Evolutionary conservation across 2,797 vertebrate species (phyloP), one percentile per base, ranked within the genome.

Genomic region (Prunella strophiata): DNA sequence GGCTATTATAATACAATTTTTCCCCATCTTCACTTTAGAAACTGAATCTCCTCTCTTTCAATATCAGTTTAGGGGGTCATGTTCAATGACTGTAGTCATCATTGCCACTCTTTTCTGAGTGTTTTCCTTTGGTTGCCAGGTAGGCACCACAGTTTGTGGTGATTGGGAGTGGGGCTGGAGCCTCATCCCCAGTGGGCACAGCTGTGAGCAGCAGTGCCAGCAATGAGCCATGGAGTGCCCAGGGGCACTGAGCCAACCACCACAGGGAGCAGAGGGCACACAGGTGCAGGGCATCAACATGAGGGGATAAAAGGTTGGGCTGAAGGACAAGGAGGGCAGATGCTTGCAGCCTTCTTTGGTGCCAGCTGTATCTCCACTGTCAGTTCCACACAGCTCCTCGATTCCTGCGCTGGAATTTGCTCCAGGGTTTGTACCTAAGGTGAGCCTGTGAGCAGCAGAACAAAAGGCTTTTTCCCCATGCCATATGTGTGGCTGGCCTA

Each of bases 401-500:
- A 7, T 51, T 72, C 43, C 58, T 71, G 20, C 32, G 1, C 23
- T 55, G 57, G 50, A 15, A 0, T 58, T 52, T 65, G 59, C 8
- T 22, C 36, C 0, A 3, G 30, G 36, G 17, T 15, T 13, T 71
- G 45, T 57, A 57, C 71, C 61, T 73, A 13, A 83, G 57, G 63
- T 71, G 48, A 51, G 40, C 26, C 38, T 30, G 1, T 26, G 71
- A 45, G 16, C 25, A 47, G 38, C n/a, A 76, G 52, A 88, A 23
- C n/a, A 52, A 57, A 51, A 88, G 58, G 73, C 43, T 67, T 43
- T 17, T 48, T 51, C 54, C 78, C 59, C 22, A 4, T 29, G 79
- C 61, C 54, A 8, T 50, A 47, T 0, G 0, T 3, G 0, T 16
- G 52, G 55, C 52, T 40, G 9, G 67, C 42, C 52, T 74, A 25